A percentile compares a stretch with the other conserved stretches of the same genome.
Evolutionary conservation across 2,888 invertebrate species (phyloP).

Genomic region (Rotaria magnacalcarata): DNA sequence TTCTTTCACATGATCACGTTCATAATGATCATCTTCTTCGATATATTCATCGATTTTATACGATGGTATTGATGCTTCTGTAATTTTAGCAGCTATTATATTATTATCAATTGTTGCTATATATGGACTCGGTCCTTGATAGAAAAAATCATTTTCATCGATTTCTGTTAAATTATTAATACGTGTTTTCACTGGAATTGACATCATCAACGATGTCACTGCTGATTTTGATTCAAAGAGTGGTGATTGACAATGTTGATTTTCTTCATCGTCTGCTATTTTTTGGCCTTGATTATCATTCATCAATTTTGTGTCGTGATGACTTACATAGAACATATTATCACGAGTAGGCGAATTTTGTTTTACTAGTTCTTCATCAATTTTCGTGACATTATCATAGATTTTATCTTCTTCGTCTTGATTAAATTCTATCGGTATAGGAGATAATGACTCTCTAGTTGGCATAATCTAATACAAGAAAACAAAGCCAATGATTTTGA

Average conservation of each 20-base stretch:
- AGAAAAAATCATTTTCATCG: conserved; percentile 15
- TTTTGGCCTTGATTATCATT: background rate
- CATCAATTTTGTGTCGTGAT: background rate
- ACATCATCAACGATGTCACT: too few species aligned
- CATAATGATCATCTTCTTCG: conserved; percentile 11
- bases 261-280: background rate
- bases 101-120: background rate
- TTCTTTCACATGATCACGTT: conserved; percentile 22
- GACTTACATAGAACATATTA: background rate
- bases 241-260: background rate
- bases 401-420: background rate
- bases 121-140: background rate
- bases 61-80: background rate
- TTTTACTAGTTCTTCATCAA: background rate
- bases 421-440: background rate
- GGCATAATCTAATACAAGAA: background rate
- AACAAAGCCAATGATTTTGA: background rate
- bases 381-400: background rate
- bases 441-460: background rate
- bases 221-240: too few species aligned
- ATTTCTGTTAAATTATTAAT: conserved; percentile 11
- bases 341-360: background rate
- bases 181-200: background rate
- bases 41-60: background rate
- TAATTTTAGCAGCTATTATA: background rate